phyloP scores from a whole-genome alignment of 2,113 vertebrate genomes.

The Pipa parva region DNA sequence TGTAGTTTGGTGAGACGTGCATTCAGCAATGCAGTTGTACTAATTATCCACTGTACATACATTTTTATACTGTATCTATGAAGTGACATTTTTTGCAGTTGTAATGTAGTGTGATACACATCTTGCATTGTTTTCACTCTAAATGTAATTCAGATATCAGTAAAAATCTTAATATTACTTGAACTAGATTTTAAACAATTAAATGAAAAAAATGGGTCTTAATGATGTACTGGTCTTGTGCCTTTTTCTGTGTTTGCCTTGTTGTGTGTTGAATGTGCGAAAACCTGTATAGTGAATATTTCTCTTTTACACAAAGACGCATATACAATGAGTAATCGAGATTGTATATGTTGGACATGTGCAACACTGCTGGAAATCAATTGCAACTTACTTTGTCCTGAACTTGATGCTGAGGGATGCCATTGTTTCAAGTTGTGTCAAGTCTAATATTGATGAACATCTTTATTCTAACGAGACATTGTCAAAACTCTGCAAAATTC shows the following conservation, averaged over 20 bases:
- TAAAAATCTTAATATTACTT: slow-evolving; percentile 75
- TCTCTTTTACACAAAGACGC: slow-evolving; percentile 71
- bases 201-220: slow-evolving; percentile 62
- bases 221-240: slow-evolving; percentile 87
- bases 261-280: slow-evolving; percentile 90
- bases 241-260: slow-evolving; percentile 88
- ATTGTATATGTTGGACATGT: slow-evolving; percentile 74
- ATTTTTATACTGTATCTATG: slow-evolving; percentile 67
- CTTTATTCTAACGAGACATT: slow-evolving; percentile 69
- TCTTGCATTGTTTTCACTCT: slow-evolving; percentile 63
- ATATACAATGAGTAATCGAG: slow-evolving; percentile 71
- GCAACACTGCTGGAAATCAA: slow-evolving; percentile 85
- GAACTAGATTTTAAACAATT: slow-evolving; percentile 73
- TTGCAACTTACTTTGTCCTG: no score
- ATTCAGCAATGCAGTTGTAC: slow-evolving; percentile 62
- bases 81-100: slow-evolving; percentile 69
- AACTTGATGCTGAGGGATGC: no score
- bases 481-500: slow-evolving; percentile 81
- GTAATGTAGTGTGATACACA: slow-evolving; percentile 65
- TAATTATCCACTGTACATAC: slow-evolving; percentile 66
- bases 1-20: no score
- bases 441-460: no score
- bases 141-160: slow-evolving; percentile 64
- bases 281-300: slow-evolving; percentile 74
- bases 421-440: no score